Evolutionary conservation across 2,888 invertebrate genomes (phyloP), one percentile per base, ranked within the genome.

Genomic region (Drosophila ustulata): DNA sequence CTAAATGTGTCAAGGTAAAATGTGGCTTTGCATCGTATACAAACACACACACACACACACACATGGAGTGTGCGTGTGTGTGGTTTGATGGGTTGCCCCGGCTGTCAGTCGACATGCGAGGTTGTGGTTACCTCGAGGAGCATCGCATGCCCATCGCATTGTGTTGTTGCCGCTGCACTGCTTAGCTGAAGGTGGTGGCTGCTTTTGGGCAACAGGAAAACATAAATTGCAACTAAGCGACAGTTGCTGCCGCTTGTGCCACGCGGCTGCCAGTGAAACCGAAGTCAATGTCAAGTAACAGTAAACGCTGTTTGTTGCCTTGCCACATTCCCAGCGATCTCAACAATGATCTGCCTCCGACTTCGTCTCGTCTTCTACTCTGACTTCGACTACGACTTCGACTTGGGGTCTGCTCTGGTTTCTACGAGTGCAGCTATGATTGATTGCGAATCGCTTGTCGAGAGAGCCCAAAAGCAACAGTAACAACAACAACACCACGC

Each of bases 1-100:
- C 66, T 64, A 81, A 81, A 86, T 85, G 82, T 85, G 85, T 85
- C 85, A 85, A 85, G 85, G 85, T 80, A 81, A 85, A 78, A 66
- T 74, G 77, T 71, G 68, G 75, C 72, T 66, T 34, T 51, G 78
- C 73, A 41, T 25, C 45, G 64, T 41, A 65, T 30, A 56, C 28
- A 11, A 30, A 41, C 4, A 11, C 23, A 41, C 4, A 34, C 18
- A 45, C 5, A 49, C 23, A 43, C 23, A 47, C 8, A 53, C 18
- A 30, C 13, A 51, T 5, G 7, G 18, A 25, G 3, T n/a, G 41
- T 53, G 5, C 3, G 26, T 45, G n/a, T 43, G 37, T 52, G 37
- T 45, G 32, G 23, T 59, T 57, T 37, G 57, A 45, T 71, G 47
- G 46, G 41, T 59, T 59, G 70, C 47, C 56, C 47, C 32, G 34